Evolutionary conservation across 2,888 invertebrate species (phyloP), one percentile per base, ranked within the genome.

Genomic region (Luperina testacea): DNA sequence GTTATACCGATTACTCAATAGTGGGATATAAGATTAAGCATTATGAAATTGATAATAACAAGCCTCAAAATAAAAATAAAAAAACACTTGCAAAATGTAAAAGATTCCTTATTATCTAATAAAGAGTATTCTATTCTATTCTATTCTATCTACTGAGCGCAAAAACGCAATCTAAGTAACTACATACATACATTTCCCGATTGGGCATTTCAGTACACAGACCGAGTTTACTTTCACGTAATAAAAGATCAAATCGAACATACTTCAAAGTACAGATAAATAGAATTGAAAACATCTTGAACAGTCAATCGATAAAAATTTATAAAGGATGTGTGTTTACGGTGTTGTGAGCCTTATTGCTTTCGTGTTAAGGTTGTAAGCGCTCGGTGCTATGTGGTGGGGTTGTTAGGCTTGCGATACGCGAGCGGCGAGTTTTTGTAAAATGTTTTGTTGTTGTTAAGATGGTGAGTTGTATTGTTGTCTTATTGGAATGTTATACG

Each of bases 261-360:
- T 73, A 73, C 75, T 85, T 87, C 80, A 87, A 78, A 84, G 87
- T 88, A 89, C 82, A 88, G 87, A 89, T 89, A 88, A 90, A 90
- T 86, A 87, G 87, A 89, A 89, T 90, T 87, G 86, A 86, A 87
- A 89, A 89, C 89, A 90, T 90, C 89, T 90, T 90, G 83, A 86
- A 85, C 85, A 79, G 81, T 85, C 78, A 85, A 85, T 85, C 77
- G 77, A 81, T 85, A 79, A 57, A 69, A 84, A 86, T 88, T 87
- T 89, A 85, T 85, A 78, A 61, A 81, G 75, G 70, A 77, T 72
- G 72, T 74, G 38, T 70, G 38, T 70, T 71, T 72, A 82, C 59
- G 17, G 68, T 76, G 81, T 83, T 87, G 74, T 84, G 74, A 53
- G 57, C 75, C 78, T 83, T 90, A 87, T 76, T 20, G 4, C 61